A percentile compares a stretch with the other conserved stretches of the same genome.
These are phyloP conservation scores for Bovichtus diacanthus DNA, from an alignment of 2,797 vertebrate genomes.

Conservation along the genomic window DNA sequence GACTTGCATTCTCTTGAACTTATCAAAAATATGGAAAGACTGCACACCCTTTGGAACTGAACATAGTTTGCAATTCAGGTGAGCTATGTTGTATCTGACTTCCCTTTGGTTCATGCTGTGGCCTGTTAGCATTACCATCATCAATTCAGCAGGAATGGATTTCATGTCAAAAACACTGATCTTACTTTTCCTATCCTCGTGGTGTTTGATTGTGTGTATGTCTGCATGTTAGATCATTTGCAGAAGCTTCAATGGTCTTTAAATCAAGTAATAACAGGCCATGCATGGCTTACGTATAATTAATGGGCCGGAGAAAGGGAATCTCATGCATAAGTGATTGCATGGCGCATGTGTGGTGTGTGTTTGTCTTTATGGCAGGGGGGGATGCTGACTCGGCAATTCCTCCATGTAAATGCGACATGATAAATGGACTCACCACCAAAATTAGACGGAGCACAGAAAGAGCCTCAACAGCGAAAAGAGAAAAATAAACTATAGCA, in stretches of 20 bases:
- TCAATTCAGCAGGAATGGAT: background rate
- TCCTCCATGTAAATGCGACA: conserved; percentile 60
- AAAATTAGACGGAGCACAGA: conserved; percentile 40
- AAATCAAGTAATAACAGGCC: conserved; percentile 43
- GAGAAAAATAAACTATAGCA: conserved; percentile 16
- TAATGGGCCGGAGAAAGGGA: conserved; percentile 58
- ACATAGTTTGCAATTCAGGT: conserved; percentile 37
- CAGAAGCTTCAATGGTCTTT: conserved; percentile 26
- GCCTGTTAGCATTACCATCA: background rate
- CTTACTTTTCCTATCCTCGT: background rate
- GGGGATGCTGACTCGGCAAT: conserved; percentile 62
- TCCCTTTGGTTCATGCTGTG: conserved; percentile 1
- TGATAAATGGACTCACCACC: conserved; percentile 70
- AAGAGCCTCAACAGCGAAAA: conserved; percentile 51
- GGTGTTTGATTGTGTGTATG: background rate
- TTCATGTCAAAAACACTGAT: conserved; percentile 24
- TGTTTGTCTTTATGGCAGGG: conserved; percentile 18
- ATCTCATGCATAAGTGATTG: conserved; percentile 65
- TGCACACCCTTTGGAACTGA: background rate
- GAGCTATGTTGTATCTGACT: conserved; percentile 13
- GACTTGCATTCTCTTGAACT: conserved; percentile 15
- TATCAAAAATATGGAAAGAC: conserved; percentile 19
- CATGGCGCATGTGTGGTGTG: conserved; percentile 32
- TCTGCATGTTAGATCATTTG: conserved; percentile 9
- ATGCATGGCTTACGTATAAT: conserved; percentile 9